Base-by-base conservation (phyloP, 1,140 invertebrate genomes). In the Procambarus virginalis region DNA sequence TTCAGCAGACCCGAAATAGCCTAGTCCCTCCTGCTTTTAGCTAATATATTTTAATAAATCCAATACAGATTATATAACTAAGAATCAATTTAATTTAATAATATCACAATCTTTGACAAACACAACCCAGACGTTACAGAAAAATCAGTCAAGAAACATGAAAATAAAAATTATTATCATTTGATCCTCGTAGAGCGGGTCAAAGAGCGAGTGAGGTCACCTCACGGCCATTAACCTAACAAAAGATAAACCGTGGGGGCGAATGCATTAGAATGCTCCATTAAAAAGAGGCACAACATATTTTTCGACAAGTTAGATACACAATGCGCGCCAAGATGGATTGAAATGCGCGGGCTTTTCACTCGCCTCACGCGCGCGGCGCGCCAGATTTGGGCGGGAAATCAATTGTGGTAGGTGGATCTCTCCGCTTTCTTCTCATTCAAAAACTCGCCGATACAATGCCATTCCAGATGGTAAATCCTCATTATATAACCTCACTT, bases 251-350 rank as follows among this genome's bases (percentile, higher is more conserved):
- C 60, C 80, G 58, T 82, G 80, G n/a, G n/a, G 80, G 58, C 22
- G 80, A 82, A 82, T 82, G 34, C 80, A 82, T 82, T 82, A 82
- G 22, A 48, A 68, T 60, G 80, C 55, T 82, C 80, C 80, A 82
- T 82, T 82, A 82, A 82, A 82, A 82, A 60, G 80, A 82, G 80
- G 80, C 80, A 82, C 55, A 82, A 82, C 80, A 82, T 82, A 82
- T 82, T 82, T 82, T 82, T 82, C 80, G 80, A 82, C 80, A 82
- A 60, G 80, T 46, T 68, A 68, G 14, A 68, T 12, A 82, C 22
- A 82, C 80, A 82, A 82, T 68, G 60, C 22, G 55, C 80, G n/a
- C n/a, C 22, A 68, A 64, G 80, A 82, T 48, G 80, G 60, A 82
- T 82, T 20, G 80, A 79, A 68, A 82, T 82, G 22, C 80, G 55